Evolutionary conservation across 2,113 vertebrate species (phyloP), one percentile per base, ranked within the genome.

Genomic region (Polyodon spathula): DNA sequence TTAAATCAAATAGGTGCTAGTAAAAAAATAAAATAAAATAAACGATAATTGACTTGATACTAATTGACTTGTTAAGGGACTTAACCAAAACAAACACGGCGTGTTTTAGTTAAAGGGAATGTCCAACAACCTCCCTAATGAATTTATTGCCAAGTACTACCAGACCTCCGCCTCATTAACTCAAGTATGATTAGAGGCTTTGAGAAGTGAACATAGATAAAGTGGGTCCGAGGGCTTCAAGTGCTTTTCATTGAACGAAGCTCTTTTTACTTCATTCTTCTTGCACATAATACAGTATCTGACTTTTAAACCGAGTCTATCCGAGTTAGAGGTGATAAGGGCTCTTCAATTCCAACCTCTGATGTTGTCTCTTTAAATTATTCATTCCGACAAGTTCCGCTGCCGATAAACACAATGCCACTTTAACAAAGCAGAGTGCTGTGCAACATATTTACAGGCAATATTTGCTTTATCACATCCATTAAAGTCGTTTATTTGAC

Each of bases 41-140:
- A 63, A 48, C 10, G 39, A 27, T 51, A n/a, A n/a, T n/a, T n/a
- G n/a, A n/a, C n/a, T n/a, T n/a, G n/a, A 44, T 53, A 58, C 16
- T 65, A 46, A 62, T 37, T 14, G 53, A 79, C 75, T 68, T 76
- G 78, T 76, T 80, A 82, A 80, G 66, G 61, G 76, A 73, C 81
- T 76, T 85, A 80, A 77, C 77, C 84, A 87, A 86, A 86, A 83
- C 85, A 88, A 88, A 84, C 82, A 84, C 81, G 60, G 74, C 78
- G 81, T 40, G 16, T 40, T 62, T 46, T 39, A 37, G 39, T 51
- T 61, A 81, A 27, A 87, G 84, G 84, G 82, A 86, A 85, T 64
- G 84, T 83, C 84, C 84, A 74, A 80, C 81, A 73, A 79, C 80
- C 82, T 88, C 81, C 83, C 81, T 89, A 88, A 86, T 86, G 87